These are phyloP conservation scores for Tenthredo scrophulariae DNA, from an alignment of 2,888 invertebrate genomes.

Conservation along the genomic window DNA sequence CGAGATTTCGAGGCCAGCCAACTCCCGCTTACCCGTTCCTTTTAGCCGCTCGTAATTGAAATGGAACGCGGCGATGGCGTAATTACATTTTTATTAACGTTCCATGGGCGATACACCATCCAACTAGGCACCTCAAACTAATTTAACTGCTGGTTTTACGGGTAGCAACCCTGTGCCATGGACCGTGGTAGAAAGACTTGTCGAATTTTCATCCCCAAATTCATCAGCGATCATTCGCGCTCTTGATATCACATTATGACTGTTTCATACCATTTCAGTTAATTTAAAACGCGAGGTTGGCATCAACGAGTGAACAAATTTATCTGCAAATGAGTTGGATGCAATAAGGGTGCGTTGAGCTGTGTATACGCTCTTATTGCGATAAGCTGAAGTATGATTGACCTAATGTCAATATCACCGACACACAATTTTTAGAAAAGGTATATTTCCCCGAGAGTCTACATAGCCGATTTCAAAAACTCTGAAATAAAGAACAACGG, in stretches of 20 bases:
- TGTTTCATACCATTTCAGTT: background rate
- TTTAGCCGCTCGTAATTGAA: slow-evolving; percentile 35
- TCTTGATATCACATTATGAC: background rate
- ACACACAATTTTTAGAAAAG: no score
- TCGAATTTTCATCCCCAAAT: background rate
- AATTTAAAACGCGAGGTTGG: background rate
- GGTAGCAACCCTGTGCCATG: background rate
- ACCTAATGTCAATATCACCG: no score
- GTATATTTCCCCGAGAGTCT: no score
- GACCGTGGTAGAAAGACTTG: background rate
- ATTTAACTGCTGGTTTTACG: slow-evolving; percentile 6
- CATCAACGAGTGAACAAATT: background rate
- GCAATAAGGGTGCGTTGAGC: no score
- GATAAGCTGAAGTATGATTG: background rate
- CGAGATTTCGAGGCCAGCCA: background rate
- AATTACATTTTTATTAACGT: slow-evolving; percentile 30
- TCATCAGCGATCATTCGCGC: background rate
- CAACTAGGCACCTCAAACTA: background rate
- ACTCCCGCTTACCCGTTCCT: background rate
- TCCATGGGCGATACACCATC: background rate
- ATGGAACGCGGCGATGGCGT: slow-evolving; percentile 11
- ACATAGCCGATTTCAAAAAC: no score
- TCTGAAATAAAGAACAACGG: no score
- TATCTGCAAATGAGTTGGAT: background rate
- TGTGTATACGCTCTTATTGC: background rate